These are phyloP conservation scores for Conistra vaccinii DNA, from an alignment of 2,888 invertebrate genomes.

Conservation along the genomic window DNA sequence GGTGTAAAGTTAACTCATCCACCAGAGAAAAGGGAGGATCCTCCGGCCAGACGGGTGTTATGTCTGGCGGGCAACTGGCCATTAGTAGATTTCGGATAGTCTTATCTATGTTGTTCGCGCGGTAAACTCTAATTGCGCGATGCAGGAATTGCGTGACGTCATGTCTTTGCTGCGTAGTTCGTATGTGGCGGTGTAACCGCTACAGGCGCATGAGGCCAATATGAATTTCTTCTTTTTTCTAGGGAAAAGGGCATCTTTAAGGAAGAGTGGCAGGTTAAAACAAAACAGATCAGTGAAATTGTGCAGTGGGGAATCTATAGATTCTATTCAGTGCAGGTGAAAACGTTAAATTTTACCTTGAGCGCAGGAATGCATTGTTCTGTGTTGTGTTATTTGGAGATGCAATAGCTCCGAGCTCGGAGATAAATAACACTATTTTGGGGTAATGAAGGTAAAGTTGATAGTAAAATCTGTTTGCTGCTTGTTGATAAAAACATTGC, in stretches of 20 bases:
- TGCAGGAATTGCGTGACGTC: too few relatives aligned
- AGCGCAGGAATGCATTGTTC: slow-evolving; percentile 35
- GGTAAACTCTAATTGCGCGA: too few relatives aligned
- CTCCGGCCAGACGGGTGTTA: too few relatives aligned
- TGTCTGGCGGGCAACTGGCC: too few relatives aligned
- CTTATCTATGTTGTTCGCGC: too few relatives aligned
- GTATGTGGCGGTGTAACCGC: too few relatives aligned
- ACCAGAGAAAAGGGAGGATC: too few relatives aligned
- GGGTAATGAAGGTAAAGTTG: slow-evolving; percentile 24
- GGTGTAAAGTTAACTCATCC: too few relatives aligned
- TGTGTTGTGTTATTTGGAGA: slow-evolving; percentile 36
- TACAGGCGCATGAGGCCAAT: too few relatives aligned
- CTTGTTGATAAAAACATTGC: neutral
- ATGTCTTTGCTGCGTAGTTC: too few relatives aligned
- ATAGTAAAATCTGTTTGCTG: slow-evolving; percentile 10
- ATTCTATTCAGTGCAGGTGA: neutral
- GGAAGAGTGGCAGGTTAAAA: neutral
- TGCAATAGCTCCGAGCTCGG: neutral
- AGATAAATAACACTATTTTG: slow-evolving; percentile 26
- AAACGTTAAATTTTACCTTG: neutral
- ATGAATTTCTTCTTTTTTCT: neutral
- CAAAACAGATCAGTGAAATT: neutral
- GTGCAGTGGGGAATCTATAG: neutral
- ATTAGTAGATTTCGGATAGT: too few relatives aligned
- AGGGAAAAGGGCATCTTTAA: neutral